Base-by-base conservation (phyloP, 2,797 vertebrate species). In the Galago senegalensis region DNA sequence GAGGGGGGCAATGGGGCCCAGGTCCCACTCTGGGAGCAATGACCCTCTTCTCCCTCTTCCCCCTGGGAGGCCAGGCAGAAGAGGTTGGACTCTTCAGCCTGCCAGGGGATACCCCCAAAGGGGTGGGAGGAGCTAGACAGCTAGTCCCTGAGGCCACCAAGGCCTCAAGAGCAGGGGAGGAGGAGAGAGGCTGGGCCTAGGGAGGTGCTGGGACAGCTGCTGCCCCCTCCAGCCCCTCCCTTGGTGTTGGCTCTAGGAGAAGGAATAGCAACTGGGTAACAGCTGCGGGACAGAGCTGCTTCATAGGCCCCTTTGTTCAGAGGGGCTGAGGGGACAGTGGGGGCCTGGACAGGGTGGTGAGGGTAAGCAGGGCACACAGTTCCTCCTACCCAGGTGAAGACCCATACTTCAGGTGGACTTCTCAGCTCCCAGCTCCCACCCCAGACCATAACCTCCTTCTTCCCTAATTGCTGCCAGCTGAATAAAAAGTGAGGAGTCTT, bases 211-310 rank as follows among this genome's bases (percentile, higher is more conserved):
- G 92, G 94, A 95, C 95, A 97, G 97, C 97, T 95, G 98, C 97
- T 89, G 80, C 75, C 93, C 95, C 95, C 94, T 93, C 77, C 67
- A 40, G 92, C 92, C 94, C 89, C 97, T 95, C 96, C 97, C 95
- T 85, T 1, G 46, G 88, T 95, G 70, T 94, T 98, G 93, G 95
- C 97, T 97, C 82, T 27, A 31, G 61, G 84, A 92, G 96, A 86
- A 80, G 95, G 96, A 92, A 87, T 79, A 90, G 96, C 96, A 97
- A 96, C 96, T 95, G 96, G 93, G 93, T 95, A 96, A 96, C 95
- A 97, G 96, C 96, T 97, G 95, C 82, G 60, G 84, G 86, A 67
- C 93, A 91, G 84, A 91, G 95, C 90, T 63, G 93, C 85, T 82
- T 93, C 88, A 56, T 18, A 88, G 92, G 88, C 92, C 89, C 90